Evolutionary conservation across 2,113 vertebrate species (phyloP).

Genomic region (Laticauda laticaudata): DNA sequence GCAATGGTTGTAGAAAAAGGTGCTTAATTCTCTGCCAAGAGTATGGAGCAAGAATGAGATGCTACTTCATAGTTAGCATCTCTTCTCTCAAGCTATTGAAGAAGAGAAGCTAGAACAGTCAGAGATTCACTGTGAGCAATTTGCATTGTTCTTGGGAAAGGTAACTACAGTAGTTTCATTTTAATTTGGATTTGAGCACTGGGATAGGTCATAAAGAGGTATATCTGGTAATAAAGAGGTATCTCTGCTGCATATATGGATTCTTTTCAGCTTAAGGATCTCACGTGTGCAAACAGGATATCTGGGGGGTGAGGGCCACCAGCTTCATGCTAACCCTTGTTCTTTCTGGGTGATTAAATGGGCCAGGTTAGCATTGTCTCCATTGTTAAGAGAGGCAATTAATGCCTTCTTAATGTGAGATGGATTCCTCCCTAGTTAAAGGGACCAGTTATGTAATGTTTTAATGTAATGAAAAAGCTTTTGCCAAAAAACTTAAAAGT

Average conservation of each 20-base stretch:
- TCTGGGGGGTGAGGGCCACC: not conserved
- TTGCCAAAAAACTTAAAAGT: not conserved
- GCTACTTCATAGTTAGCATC: not conserved
- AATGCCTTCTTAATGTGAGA: not conserved
- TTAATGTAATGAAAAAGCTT: not conserved
- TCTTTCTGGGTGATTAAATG: not conserved
- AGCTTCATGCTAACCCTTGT: not conserved
- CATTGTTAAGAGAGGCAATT: not conserved
- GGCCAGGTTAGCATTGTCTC: not conserved
- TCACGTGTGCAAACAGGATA: not conserved
- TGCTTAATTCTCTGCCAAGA: not conserved
- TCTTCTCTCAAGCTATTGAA: not conserved
- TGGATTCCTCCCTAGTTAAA: not conserved
- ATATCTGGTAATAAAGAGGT: not conserved
- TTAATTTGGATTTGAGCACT: not conserved
- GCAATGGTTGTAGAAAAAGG: not conserved
- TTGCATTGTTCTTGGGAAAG: not conserved
- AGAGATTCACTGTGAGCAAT: not conserved
- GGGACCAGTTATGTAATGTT: not conserved
- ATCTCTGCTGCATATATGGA: not conserved
- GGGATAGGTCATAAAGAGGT: not conserved
- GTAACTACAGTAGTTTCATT: not conserved
- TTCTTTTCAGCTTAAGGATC: not conserved
- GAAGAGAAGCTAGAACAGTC: not conserved
- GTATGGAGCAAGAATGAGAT: not conserved